phyloP scores from a whole-genome alignment of 2,888 invertebrate genomes.

The Melanophora roralis region DNA sequence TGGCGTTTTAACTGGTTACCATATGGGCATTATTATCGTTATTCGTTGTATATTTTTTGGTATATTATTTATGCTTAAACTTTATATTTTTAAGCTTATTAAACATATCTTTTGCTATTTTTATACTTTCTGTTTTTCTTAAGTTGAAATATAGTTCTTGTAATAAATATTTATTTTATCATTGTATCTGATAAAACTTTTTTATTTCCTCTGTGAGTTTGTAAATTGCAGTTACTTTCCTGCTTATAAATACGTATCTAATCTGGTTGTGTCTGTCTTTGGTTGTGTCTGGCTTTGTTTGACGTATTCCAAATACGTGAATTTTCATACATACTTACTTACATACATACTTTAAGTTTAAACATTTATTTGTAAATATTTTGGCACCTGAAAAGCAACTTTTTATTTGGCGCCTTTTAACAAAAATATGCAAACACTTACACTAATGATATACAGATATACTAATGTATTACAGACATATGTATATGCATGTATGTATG shows the following conservation, averaged over 20 bases:
- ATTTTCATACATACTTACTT: neutral
- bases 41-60: constrained; percentile 19
- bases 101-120: neutral
- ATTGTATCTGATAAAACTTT: neutral
- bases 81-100: neutral
- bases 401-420: neutral
- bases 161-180: too few relatives aligned
- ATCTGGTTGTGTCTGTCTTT: constrained; percentile 40
- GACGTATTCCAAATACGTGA: constrained; percentile 33
- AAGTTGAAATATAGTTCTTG: neutral
- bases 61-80: constrained; percentile 7
- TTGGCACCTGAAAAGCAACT: constrained; percentile 12
- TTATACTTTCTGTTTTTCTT: neutral
- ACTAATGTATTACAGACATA: too few relatives aligned
- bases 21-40: constrained; percentile 33
- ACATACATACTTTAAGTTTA: too few relatives aligned
- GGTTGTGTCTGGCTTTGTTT: constrained; percentile 38
- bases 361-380: constrained; percentile 5
- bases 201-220: neutral
- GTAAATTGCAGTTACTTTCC: neutral
- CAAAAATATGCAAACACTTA: too few relatives aligned
- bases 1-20: constrained; percentile 47
- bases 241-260: constrained; percentile 51
- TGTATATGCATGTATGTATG: neutral
- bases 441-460: too few relatives aligned